A percentile compares a stretch with the other conserved stretches of the same genome.
phyloP scores from a whole-genome alignment of 2,797 vertebrate genomes.

The Eidolon dupreanum region DNA sequence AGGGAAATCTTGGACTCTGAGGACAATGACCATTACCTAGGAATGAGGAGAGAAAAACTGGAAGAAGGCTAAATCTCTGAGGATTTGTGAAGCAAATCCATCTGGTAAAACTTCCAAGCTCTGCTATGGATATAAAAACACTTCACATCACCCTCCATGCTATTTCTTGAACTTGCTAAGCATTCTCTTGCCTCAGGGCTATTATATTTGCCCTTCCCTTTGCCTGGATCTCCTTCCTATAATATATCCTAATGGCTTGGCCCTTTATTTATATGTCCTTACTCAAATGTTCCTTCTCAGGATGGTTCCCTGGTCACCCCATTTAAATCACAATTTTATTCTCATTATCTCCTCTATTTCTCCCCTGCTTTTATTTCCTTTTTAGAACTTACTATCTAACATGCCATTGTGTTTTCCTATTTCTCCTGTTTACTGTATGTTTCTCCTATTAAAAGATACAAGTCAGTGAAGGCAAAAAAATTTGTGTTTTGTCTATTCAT shows the following conservation, averaged over 20 bases:
- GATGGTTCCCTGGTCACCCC: not conserved
- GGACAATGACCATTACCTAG: not conserved
- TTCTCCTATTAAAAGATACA: not conserved
- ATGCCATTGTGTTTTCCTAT: not conserved
- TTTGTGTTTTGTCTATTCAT: not conserved
- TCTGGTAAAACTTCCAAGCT: not conserved
- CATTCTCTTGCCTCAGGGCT: not conserved
- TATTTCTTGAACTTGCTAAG: not conserved
- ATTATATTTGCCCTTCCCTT: not conserved
- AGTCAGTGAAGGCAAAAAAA: not conserved
- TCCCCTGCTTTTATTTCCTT: not conserved
- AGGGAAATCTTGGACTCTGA: not conserved
- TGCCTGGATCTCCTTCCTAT: not conserved
- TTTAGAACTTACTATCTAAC: not conserved
- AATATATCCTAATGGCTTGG: too few species aligned
- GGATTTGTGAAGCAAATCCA: not conserved
- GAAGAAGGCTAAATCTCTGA: not conserved
- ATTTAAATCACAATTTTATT: not conserved
- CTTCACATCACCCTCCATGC: not conserved
- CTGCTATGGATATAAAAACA: not conserved
- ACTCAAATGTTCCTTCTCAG: not conserved
- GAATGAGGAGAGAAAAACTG: not conserved
- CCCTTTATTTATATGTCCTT: not conserved
- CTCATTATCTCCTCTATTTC: not conserved
- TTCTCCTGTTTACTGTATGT: not conserved